Evolutionary conservation across 1,140 invertebrate species (phyloP).

Genomic region (Laupala kohalensis): DNA sequence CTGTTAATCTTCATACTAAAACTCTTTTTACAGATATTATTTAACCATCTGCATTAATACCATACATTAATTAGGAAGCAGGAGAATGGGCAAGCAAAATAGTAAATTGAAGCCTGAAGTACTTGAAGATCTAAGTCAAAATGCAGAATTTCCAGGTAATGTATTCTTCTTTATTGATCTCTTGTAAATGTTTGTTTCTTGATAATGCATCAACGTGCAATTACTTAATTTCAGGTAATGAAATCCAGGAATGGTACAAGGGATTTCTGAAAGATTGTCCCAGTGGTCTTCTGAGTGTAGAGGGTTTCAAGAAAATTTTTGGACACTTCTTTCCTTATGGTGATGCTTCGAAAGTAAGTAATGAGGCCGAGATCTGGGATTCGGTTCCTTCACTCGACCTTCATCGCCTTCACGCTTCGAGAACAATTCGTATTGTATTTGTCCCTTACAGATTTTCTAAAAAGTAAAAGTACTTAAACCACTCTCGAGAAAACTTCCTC

Average conservation of each 20-base stretch:
- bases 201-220: not conserved
- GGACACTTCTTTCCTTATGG: constrained; percentile 98
- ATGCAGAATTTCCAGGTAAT: constrained; percentile 90
- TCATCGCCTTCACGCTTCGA: no score
- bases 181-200: not conserved
- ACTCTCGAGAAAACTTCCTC: no score
- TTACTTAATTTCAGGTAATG: constrained; percentile 53
- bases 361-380: no score
- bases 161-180: not conserved
- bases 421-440: no score
- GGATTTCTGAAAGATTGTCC: constrained; percentile 96
- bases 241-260: constrained; percentile 99
- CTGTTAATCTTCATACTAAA: no score
- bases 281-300: constrained; percentile 86
- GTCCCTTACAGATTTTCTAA: no score
- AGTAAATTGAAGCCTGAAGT: constrained; percentile 97
- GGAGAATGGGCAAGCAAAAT: constrained; percentile 89
- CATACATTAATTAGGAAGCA: constrained; percentile 8
- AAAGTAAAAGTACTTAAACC: no score
- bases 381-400: no score
- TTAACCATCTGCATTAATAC: not conserved
- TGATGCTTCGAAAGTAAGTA: constrained; percentile 84
- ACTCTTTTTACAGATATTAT: not conserved
- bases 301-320: constrained; percentile 98
- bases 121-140: constrained; percentile 85